Evolutionary conservation across 2,113 vertebrate species (phyloP), one percentile per base, ranked within the genome.

Genomic region (Tenrec ecaudatus): DNA sequence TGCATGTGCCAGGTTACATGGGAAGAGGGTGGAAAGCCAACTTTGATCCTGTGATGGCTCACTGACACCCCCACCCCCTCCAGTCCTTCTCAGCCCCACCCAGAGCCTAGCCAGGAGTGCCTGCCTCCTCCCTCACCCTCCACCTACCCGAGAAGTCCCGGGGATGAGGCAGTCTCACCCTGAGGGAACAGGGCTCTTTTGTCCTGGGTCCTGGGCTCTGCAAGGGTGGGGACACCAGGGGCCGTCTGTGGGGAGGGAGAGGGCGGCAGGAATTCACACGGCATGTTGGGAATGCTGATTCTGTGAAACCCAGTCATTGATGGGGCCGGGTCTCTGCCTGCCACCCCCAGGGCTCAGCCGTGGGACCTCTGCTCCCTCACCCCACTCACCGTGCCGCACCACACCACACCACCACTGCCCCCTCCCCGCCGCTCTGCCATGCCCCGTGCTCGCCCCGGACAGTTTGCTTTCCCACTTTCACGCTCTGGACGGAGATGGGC

Each of bases 221-320:
- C 12, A 88, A 88, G 96, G 93, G 92, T 86, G 84, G 91, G 92
- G 96, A 94, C 90, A 90, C 36, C 79, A 89, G 76, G 76, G 94
- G 80, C 95, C 3, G 16, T 75, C 94, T 79, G 90, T 88, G 62
- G 97, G 95, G 96, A 93, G 87, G 95, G 80, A 97, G 97, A 89
- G 75, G 96, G 96, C 96, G 96, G 97, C 94, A 97, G 96, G 96
- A 97, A 97, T 97, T 96, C 96, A 86, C 90, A 1, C 60, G 97
- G 97, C 96, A 97, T 90, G 96, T 14, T 12, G 97, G 88, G 97
- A 97, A 97, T 97, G 95, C 92, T 94, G 94, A 94, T 95, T 76
- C 53, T 66, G 84, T 97, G 97, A 97, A 96, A 89, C 95, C 92
- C 94, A 6, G 94, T 97, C 96, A 97, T 97, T 97, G 97, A 97